Base-by-base conservation (phyloP, 1,140 invertebrate genomes). In the Orchesella cincta region DNA sequence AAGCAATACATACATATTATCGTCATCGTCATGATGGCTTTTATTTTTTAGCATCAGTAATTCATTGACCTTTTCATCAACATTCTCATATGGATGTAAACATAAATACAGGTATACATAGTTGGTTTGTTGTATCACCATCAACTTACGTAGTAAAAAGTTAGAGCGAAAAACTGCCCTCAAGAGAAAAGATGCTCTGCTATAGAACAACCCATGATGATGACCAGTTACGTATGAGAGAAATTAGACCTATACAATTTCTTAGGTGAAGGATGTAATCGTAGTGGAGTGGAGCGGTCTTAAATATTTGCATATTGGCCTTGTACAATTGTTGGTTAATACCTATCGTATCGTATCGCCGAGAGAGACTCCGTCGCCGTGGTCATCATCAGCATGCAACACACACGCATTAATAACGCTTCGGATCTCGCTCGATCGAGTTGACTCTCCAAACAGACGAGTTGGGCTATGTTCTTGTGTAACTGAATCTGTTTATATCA, bases 31-130 rank as follows among this genome's bases (percentile, higher is more conserved):
- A 57, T 14, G 62, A 31, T 33, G 26, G 62, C 31, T 33, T 67
- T 29, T 67, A 67, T 33, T 67, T 67, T 67, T 67, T 33, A 12
- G 28, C 62, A 67, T 67, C 62, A 67, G 31, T 67, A 67, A 67
- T 67, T 67, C 62, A 67, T 67, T 67, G 62, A 67, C 62, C 62
- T 67, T 67, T 67, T 67, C 62, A 33, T 67, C 62, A 67, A 29
- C 29, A 67, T 12, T 67, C 14, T 29, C 62, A 29, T 57, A 18
- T 57, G 54, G 12, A 57, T 57, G 62, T 67, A 31, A 67, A 67
- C 26, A 67, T 31, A 31, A 67, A 12, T n/a, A n/a, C n/a, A n/a
- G 31, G 33, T 67, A 67, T 33, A 67, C 52, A 57, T n/a, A n/a
- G n/a, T n/a, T n/a, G n/a, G 20, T 46, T 8, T 46, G 20, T 46